Conservation (phyloP, 2,113 vertebrate species). For the Pleuronectes platessa region DNA sequence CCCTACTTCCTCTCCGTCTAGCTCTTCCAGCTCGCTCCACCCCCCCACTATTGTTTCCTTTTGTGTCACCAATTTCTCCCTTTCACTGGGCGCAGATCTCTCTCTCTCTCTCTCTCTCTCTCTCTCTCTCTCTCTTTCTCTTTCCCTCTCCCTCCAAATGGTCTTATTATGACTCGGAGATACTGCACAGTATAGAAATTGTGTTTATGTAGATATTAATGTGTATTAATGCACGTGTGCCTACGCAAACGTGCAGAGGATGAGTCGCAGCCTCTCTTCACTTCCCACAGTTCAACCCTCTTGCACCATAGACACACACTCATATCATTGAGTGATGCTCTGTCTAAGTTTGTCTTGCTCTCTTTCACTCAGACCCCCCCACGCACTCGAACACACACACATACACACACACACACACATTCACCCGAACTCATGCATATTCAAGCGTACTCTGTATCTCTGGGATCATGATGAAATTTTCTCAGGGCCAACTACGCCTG, state of each 20-base stretch:
- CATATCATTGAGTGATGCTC: not conserved
- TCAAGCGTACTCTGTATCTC: slow-evolving; percentile 35
- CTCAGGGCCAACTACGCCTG: slow-evolving; percentile 30
- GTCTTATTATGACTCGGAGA: slow-evolving; percentile 2
- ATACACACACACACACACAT: not conserved
- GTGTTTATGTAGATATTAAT: slow-evolving; percentile 13
- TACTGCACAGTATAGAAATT: slow-evolving; percentile 13
- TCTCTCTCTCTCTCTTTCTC: not conserved
- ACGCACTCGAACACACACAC: not conserved
- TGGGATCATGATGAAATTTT: slow-evolving; percentile 55
- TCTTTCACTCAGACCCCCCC: slow-evolving; percentile 13
- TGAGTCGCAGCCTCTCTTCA: not conserved
- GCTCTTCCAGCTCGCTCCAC: not conserved
- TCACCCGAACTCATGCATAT: slow-evolving; percentile 51
- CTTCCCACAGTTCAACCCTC: not conserved
- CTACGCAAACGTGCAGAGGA: not conserved
- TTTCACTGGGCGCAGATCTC: not conserved
- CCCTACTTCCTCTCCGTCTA: slow-evolving; percentile 20
- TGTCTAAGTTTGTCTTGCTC: slow-evolving; percentile 11
- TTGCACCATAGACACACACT: not conserved
- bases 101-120: not conserved
- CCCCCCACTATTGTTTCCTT: not conserved
- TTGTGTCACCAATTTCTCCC: not conserved
- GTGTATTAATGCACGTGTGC: not conserved
- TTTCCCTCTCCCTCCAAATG: not conserved